These are phyloP conservation scores for Folsomia candida DNA, from an alignment of 2,888 invertebrate species.

Conservation along the genomic window DNA sequence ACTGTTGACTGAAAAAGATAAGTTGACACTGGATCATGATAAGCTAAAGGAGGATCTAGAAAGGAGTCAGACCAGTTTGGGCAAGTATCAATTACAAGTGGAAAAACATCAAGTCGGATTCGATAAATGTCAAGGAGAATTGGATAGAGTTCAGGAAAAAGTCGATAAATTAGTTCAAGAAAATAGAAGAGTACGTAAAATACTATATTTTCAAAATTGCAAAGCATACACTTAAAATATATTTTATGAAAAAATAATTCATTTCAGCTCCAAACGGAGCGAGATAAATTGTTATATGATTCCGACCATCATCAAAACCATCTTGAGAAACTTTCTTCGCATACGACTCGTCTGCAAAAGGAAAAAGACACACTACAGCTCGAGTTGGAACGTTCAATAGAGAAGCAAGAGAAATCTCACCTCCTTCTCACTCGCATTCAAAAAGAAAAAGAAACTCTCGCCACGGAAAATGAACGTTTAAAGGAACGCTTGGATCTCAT, in stretches of 20 bases:
- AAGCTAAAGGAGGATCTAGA: constrained; percentile 85
- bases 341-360: constrained; percentile 81
- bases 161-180: constrained; percentile 79
- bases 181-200: constrained; percentile 69
- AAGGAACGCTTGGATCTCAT: constrained; percentile 80
- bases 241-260: background rate
- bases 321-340: constrained; percentile 83
- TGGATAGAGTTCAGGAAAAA: constrained; percentile 84
- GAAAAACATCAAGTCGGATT: constrained; percentile 85
- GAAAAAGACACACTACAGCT: constrained; percentile 81
- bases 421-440: constrained; percentile 73
- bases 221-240: background rate
- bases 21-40: constrained; percentile 78
- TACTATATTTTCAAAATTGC: background rate
- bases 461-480: constrained; percentile 79
- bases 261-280: constrained; percentile 69
- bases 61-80: constrained; percentile 81
- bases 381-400: constrained; percentile 80
- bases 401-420: constrained; percentile 65
- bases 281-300: constrained; percentile 86
- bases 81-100: constrained; percentile 85
- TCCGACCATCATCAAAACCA: constrained; percentile 87
- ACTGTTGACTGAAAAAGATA: constrained; percentile 83
- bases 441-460: constrained; percentile 80
- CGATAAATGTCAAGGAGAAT: constrained; percentile 85